Evolutionary conservation across 2,113 vertebrate species (phyloP), one percentile per base, ranked within the genome.

Genomic region (Oncorhynchus nerka): DNA sequence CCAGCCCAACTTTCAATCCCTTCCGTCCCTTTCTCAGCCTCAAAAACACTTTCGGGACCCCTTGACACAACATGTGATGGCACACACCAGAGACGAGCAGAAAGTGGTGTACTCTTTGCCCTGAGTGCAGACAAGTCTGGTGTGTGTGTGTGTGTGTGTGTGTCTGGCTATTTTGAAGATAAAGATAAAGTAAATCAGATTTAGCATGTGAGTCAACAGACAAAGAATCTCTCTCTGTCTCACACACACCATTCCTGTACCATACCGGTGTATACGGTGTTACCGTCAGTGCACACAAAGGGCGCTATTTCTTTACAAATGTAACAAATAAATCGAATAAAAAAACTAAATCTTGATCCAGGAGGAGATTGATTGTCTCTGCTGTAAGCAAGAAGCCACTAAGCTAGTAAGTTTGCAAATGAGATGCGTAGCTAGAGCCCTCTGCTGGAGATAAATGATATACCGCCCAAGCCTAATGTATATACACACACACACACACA

Each of bases 181-280:
- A 19, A 15, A 7, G 45, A 57, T 39, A 75, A 79, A 74, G 74
- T 39, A 76, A 85, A 86, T 85, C 80, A 82, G 75, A 77, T 88
- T 84, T 69, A 75, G 70, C n/a, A 24, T n/a, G 15, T 74, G 69
- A 79, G 69, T 75, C 78, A 82, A 87, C 70, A 68, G 39, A 65
- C 79, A 83, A 83, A 84, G 70, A 75, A 57, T 71, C 11, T 26
- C 19, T 19, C n/a, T 68, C 70, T 81, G 32, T 28, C 8, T 75
- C 59, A 76, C 78, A 24, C 59, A 39, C 39, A 39, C 39, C 34
- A 7, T 34, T 34, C 6, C 34, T 34, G 6, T 39, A 39, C 39
- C 39, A 39, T 39, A 39, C 39, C 8, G 39, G 39, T 39, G 39
- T 39, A 39, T 39, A 39, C 39, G 2, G 2, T 39, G 6, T 39